Conservation (phyloP, 2,113 vertebrate genomes). For the Narcine bancroftii region DNA sequence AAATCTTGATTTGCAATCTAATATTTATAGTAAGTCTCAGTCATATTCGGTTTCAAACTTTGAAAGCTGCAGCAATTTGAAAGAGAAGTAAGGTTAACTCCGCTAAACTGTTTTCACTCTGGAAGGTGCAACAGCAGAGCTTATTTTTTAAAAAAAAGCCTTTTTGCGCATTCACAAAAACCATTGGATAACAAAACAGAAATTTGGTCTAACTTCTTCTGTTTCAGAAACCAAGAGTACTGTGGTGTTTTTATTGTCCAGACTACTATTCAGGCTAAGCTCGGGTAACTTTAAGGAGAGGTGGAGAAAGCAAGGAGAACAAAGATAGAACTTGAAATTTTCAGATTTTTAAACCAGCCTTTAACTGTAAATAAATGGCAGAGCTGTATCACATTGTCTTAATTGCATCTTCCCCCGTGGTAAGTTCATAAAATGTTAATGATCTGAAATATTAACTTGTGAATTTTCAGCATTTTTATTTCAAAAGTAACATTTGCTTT, state of each 20-base stretch:
- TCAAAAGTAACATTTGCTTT: background rate
- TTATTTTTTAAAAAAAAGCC: too few relatives aligned
- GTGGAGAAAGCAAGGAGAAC: too few relatives aligned
- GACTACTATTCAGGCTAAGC: background rate
- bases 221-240: background rate
- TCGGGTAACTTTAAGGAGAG: background rate
- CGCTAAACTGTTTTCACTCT: background rate
- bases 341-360: background rate
- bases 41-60: background rate
- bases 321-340: background rate
- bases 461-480: too few relatives aligned
- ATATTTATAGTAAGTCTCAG: too few relatives aligned
- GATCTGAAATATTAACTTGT: too few relatives aligned
- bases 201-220: background rate
- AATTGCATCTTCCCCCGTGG: background rate
- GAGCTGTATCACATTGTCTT: background rate
- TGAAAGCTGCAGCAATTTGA: background rate
- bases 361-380: background rate
- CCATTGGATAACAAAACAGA: background rate
- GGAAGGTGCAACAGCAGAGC: background rate
- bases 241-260: background rate
- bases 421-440: background rate
- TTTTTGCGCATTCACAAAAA: too few relatives aligned
- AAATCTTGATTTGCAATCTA: background rate
- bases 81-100: background rate